Conservation (phyloP, 2,797 vertebrate genomes). For the Dicrostonyx torquatus region DNA sequence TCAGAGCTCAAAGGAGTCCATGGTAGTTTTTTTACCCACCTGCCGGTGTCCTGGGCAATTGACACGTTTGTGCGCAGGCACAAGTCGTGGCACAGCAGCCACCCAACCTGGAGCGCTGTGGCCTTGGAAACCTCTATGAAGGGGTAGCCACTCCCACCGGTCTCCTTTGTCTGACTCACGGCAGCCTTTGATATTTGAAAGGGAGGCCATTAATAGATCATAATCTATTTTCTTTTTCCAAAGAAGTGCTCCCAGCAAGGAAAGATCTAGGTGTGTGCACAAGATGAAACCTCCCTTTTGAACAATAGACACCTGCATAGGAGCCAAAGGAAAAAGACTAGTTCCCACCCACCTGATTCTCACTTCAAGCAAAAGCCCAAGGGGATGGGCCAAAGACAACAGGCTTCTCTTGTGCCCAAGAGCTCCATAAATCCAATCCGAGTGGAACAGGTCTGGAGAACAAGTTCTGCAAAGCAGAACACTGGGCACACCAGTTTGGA, state of each 20-base stretch:
- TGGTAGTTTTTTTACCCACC: not conserved
- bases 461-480: not conserved
- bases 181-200: constrained; percentile 72
- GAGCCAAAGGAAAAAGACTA: constrained; percentile 46
- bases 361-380: constrained; percentile 56
- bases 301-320: constrained; percentile 65
- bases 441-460: not conserved
- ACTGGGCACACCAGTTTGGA: not conserved
- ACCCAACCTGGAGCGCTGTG: not conserved
- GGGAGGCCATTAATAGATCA: constrained; percentile 59
- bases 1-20: not conserved
- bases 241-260: constrained; percentile 67
- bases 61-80: not conserved
- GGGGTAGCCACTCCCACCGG: not conserved
- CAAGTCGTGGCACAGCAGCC: not conserved
- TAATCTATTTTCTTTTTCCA: constrained; percentile 69
- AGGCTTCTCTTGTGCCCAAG: not conserved
- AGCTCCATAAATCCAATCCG: not conserved
- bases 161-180: constrained; percentile 60
- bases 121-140: constrained; percentile 33
- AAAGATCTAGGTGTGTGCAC: constrained; percentile 73
- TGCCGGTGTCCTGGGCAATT: not conserved
- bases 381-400: not conserved
- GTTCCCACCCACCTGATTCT: constrained; percentile 62
- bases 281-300: constrained; percentile 36